These are phyloP conservation scores for Pempheris klunzingeri DNA, from an alignment of 2,797 vertebrate species.

Conservation along the genomic window DNA sequence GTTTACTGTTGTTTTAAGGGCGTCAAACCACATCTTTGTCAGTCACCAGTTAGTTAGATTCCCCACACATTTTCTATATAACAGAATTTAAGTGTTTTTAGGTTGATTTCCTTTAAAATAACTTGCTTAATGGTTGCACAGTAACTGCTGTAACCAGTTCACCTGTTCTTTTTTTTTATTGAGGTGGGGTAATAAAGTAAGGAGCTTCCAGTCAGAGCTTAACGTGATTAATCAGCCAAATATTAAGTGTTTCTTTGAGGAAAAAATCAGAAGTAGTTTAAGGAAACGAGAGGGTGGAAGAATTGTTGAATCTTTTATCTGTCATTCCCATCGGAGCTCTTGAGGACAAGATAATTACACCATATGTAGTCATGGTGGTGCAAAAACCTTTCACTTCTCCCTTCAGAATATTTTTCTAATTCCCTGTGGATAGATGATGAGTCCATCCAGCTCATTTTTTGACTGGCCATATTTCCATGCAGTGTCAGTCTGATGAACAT, in stretches of 20 bases:
- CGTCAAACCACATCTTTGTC: not conserved
- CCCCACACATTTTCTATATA: not conserved
- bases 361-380: constrained; percentile 54
- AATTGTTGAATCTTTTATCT: constrained; percentile 62
- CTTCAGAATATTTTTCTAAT: constrained; percentile 44
- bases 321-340: constrained; percentile 48
- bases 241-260: constrained; percentile 47
- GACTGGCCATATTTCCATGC: constrained; percentile 45
- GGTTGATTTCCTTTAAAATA: constrained; percentile 12
- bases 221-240: constrained; percentile 53
- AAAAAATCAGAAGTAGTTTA: constrained; percentile 65
- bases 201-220: constrained; percentile 27
- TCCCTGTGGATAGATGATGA: constrained; percentile 43
- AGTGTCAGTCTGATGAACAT: constrained; percentile 48
- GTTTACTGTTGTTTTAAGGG: not conserved
- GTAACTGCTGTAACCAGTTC: constrained; percentile 2
- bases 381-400: constrained; percentile 44
- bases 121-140: not conserved
- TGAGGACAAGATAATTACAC: constrained; percentile 65
- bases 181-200: constrained; percentile 22
- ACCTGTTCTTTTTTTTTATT: constrained; percentile 2
- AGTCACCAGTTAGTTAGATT: not conserved
- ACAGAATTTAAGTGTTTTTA: not conserved
- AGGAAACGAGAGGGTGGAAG: constrained; percentile 56
- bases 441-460: constrained; percentile 45